phyloP scores from a whole-genome alignment of 2,113 vertebrate species.

The Rallus limicola region DNA sequence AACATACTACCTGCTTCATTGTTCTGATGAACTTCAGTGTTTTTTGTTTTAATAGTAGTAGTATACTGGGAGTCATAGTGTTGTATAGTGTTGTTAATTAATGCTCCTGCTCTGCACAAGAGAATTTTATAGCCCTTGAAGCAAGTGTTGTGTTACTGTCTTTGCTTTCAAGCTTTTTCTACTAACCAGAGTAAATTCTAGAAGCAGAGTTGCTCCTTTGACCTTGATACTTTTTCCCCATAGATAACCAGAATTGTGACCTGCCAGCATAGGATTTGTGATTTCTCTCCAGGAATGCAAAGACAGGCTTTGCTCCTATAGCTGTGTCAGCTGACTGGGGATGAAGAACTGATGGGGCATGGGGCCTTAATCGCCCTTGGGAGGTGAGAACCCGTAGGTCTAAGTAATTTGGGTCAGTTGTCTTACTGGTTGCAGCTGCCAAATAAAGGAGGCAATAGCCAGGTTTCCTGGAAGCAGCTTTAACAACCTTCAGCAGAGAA shows the following conservation, averaged over 20 bases:
- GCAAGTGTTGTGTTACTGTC: neutral
- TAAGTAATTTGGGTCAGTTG: neutral
- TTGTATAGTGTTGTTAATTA: neutral
- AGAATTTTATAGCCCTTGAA: neutral
- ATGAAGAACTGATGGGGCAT: neutral
- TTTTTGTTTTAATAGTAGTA: neutral
- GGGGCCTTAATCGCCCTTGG: neutral
- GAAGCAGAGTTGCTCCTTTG: neutral
- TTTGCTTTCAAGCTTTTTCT: neutral
- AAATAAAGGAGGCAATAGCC: neutral
- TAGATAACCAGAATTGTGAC: neutral
- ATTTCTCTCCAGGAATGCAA: neutral
- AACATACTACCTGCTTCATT: neutral
- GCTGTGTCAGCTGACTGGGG: neutral
- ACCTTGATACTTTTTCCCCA: neutral
- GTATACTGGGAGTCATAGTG: neutral
- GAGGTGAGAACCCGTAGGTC: neutral
- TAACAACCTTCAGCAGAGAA: neutral
- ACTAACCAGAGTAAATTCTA: neutral
- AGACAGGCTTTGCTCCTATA: neutral
- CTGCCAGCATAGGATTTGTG: neutral
- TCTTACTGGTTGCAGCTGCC: neutral
- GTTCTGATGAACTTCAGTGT: neutral
- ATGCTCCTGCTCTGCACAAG: neutral
- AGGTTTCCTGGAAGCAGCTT: neutral